phyloP scores from a whole-genome alignment of 2,888 invertebrate species.

The Synergus umbraculus region DNA sequence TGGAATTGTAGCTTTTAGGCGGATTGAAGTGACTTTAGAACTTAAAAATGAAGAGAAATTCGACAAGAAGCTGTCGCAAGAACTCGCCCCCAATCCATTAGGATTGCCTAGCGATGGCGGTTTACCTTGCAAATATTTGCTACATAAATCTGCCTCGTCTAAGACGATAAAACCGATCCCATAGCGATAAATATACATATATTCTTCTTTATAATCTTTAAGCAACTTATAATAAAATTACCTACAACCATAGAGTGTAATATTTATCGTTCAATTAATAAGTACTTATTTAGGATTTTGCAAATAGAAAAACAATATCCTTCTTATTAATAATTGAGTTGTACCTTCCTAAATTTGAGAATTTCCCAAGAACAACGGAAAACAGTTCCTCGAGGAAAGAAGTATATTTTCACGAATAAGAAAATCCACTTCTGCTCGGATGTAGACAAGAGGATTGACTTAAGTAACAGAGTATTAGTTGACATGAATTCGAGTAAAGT shows the following conservation, averaged over 20 bases:
- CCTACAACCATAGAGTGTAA: too few relatives aligned
- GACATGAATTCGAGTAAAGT: constrained; percentile 18
- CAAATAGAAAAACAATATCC: too few relatives aligned
- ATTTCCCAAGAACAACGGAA: background rate
- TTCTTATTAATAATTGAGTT: background rate
- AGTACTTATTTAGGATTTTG: too few relatives aligned
- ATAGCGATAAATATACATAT: constrained; percentile 5
- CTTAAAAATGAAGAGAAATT: constrained; percentile 54
- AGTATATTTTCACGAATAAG: constrained; percentile 49
- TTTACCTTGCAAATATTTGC: constrained; percentile 52
- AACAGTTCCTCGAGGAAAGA: background rate
- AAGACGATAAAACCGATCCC: constrained; percentile 43
- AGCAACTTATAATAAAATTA: background rate
- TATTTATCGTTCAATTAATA: too few relatives aligned
- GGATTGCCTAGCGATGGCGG: constrained; percentile 39
- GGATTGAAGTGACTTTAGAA: constrained; percentile 50
- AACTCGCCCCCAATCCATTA: constrained; percentile 53
- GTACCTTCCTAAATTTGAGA: background rate
- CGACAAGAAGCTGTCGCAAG: constrained; percentile 47
- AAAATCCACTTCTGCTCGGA: constrained; percentile 51
- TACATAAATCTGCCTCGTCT: constrained; percentile 47
- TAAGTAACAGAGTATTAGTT: constrained; percentile 39
- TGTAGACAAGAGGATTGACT: constrained; percentile 43
- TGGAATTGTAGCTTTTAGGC: constrained; percentile 53
- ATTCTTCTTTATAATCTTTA: background rate